Percentiles rank a stretch among this genome's conserved stretches.
phyloP scores from a whole-genome alignment of 2,113 vertebrate genomes.

The Erinaceus europaeus region DNA sequence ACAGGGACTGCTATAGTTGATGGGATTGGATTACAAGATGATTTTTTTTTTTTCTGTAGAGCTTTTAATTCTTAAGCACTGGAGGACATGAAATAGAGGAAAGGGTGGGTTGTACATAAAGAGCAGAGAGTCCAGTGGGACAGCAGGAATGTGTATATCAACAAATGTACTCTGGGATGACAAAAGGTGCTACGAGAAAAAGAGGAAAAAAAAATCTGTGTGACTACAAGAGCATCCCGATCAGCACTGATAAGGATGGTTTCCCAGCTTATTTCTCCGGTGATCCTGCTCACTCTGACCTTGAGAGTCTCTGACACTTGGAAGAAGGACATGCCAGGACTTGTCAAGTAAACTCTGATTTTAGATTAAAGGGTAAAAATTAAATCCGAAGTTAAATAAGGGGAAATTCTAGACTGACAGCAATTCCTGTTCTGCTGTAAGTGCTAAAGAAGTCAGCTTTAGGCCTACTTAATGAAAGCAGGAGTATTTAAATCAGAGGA shows the following conservation, averaged over 20 bases:
- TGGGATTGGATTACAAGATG: background rate
- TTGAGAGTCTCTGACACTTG: conserved; percentile 2
- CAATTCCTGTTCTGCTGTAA: background rate
- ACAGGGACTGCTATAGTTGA: background rate
- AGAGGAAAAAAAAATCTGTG: background rate
- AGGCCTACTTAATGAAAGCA: background rate
- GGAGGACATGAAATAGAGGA: no score
- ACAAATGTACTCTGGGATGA: background rate
- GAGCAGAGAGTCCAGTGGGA: background rate
- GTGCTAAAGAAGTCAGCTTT: background rate
- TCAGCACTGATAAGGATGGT: background rate
- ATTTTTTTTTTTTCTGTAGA: background rate
- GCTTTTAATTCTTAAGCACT: background rate
- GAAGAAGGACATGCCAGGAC: background rate
- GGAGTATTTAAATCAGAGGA: background rate
- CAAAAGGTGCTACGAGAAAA: background rate
- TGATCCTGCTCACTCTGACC: background rate
- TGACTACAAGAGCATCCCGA: background rate
- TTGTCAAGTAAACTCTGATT: background rate
- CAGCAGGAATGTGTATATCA: background rate
- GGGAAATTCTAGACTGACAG: background rate
- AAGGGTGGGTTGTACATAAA: background rate
- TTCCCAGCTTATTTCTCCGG: background rate
- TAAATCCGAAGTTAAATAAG: background rate
- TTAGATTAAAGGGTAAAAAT: conserved; percentile 18